These are phyloP conservation scores for Xestia rhomboidea DNA, from an alignment of 2,888 invertebrate genomes.

Conservation along the genomic window DNA sequence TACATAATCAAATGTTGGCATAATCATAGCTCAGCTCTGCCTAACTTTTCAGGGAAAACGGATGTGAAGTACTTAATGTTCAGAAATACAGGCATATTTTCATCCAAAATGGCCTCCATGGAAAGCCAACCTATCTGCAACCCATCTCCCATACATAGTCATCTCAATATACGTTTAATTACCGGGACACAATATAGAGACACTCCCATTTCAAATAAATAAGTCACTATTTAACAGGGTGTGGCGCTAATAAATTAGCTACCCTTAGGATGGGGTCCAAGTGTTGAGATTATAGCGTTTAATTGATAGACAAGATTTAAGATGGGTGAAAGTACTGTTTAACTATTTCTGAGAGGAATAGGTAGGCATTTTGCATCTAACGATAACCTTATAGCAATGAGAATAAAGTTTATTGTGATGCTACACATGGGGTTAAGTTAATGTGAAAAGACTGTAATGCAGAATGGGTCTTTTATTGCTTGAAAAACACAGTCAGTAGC, in stretches of 20 bases:
- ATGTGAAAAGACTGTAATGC: background rate
- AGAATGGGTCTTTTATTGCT: background rate
- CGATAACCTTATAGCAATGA: background rate
- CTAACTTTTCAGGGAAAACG: too few relatives aligned
- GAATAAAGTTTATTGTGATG: background rate
- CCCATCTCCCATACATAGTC: slow-evolving; percentile 34
- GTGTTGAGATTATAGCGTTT: background rate
- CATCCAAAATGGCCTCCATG: background rate
- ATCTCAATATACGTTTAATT: slow-evolving; percentile 53
- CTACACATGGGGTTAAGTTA: background rate
- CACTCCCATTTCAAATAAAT: slow-evolving; percentile 58
- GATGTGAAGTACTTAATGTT: background rate
- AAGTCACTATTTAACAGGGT: slow-evolving; percentile 67
- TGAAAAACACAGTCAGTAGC: background rate
- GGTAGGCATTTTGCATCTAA: background rate
- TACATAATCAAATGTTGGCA: background rate
- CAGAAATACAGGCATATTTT: background rate
- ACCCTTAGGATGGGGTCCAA: slow-evolving; percentile 56
- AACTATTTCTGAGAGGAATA: background rate
- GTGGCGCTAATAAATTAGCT: slow-evolving; percentile 65
- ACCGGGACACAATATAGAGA: slow-evolving; percentile 45
- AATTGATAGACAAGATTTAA: background rate
- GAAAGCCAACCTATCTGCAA: slow-evolving; percentile 15
- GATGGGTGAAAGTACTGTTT: slow-evolving; percentile 2
- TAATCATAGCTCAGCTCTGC: background rate